Conservation (phyloP, 2,888 invertebrate genomes). For the Drosophila prostipennis region DNA sequence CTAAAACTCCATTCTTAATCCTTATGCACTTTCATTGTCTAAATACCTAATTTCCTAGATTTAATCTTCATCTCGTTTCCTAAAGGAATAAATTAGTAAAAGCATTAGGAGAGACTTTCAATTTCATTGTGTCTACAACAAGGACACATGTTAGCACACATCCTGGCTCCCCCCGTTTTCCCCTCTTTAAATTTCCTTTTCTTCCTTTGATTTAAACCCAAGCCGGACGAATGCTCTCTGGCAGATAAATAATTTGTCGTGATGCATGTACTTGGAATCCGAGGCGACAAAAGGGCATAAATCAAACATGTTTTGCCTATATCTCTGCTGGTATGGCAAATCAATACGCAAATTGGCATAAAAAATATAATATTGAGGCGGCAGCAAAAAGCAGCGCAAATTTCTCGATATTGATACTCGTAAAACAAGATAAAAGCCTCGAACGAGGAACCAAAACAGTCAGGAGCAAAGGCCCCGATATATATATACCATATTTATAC, state of each 20-base stretch:
- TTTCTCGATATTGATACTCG: conserved; percentile 48
- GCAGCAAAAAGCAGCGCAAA: conserved; percentile 31
- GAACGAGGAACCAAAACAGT: conserved; percentile 28
- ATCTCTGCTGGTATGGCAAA: conserved; percentile 50
- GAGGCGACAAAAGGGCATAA: conserved; percentile 51
- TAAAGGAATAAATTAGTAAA: background rate
- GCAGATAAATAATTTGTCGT: conserved; percentile 25
- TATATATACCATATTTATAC: conserved; percentile 36
- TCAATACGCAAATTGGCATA: conserved; percentile 73
- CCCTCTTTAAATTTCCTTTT: background rate
- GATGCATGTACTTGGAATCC: conserved; percentile 29
- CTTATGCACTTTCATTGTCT: background rate
- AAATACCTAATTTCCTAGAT: background rate
- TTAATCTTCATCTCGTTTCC: conserved; percentile 1
- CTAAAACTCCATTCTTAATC: too few species aligned
- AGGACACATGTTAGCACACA: conserved; percentile 14
- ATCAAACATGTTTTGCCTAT: conserved; percentile 58
- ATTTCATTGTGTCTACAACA: conserved; percentile 26
- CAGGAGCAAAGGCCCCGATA: conserved; percentile 23
- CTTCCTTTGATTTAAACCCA: conserved; percentile 23
- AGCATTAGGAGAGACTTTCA: conserved; percentile 32
- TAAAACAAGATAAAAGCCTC: conserved; percentile 57
- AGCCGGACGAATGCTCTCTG: conserved; percentile 23
- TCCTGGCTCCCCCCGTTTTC: background rate
- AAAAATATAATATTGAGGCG: conserved; percentile 50